Conservation (phyloP, 2,113 vertebrate species). For the Micromys minutus region DNA sequence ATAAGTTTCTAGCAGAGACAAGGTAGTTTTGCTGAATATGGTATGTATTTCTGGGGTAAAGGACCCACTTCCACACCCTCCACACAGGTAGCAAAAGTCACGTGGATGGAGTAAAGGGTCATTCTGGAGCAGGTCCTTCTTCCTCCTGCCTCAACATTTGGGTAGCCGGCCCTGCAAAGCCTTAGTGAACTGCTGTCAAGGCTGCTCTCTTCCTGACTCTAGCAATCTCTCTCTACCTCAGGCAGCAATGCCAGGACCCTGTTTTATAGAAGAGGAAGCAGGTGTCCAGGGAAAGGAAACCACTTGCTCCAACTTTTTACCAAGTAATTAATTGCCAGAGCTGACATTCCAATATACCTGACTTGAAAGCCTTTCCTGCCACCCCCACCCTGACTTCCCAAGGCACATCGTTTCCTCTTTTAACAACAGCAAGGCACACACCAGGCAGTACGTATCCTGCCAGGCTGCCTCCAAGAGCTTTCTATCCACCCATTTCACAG, state of each 20-base stretch:
- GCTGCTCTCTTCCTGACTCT: not conserved
- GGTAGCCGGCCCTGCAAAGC: not conserved
- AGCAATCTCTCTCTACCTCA: not conserved
- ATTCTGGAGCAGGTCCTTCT: not conserved
- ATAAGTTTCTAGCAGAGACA: conserved; percentile 47
- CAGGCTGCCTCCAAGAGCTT: not conserved
- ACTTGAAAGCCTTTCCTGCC: not conserved
- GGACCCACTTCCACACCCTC: too few species aligned
- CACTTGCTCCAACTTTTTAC: not conserved
- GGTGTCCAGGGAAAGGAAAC: conserved; percentile 15
- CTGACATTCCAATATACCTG: conserved; percentile 48
- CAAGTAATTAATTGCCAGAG: conserved; percentile 1
- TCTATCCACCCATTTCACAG: conserved; percentile 23
- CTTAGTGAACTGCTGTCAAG: not conserved
- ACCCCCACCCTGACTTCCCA: not conserved
- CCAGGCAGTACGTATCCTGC: not conserved
- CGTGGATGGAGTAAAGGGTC: not conserved
- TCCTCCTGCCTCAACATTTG: not conserved
- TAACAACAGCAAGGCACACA: not conserved
- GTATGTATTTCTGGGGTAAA: conserved; percentile 13
- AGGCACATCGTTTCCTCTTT: conserved; percentile 2
- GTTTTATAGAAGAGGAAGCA: conserved; percentile 36
- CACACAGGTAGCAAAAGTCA: not conserved
- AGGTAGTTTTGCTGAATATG: conserved; percentile 45
- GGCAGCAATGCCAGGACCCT: not conserved